These are phyloP conservation scores for Agelastica alni DNA, from an alignment of 2,888 invertebrate species.

Conservation along the genomic window DNA sequence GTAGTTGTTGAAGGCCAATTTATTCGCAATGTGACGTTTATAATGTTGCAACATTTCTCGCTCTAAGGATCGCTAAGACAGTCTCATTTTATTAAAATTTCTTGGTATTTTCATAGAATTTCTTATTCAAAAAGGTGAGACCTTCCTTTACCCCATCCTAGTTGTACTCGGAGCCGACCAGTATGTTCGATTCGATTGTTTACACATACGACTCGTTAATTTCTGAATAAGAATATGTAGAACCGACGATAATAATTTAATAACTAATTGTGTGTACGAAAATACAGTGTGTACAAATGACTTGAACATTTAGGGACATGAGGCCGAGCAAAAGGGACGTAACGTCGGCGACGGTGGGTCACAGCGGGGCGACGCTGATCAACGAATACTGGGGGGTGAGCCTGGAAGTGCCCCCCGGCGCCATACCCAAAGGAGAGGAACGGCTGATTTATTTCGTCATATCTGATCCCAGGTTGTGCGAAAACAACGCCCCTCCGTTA, in stretches of 20 bases:
- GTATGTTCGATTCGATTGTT: no score
- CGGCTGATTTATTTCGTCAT: conserved; percentile 95
- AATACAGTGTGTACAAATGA: no score
- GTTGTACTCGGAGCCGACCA: no score
- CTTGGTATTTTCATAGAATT: not conserved
- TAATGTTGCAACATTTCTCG: conserved; percentile 1
- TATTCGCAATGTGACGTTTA: no score
- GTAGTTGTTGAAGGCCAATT: no score
- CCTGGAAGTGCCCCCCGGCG: conserved; percentile 85
- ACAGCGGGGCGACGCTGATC: conserved; percentile 79
- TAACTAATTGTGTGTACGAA: no score
- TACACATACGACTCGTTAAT: no score
- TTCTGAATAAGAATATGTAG: no score
- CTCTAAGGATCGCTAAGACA: not conserved
- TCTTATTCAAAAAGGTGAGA: not conserved
- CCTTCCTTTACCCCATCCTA: no score
- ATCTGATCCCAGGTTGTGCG: conserved; percentile 78
- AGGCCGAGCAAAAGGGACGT: conserved; percentile 55
- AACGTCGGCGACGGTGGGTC: conserved; percentile 66
- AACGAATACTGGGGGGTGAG: conserved; percentile 91
- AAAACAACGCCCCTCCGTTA: conserved; percentile 72
- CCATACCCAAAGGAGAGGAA: conserved; percentile 77
- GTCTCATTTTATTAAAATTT: not conserved
- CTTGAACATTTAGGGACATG: conserved; percentile 39
- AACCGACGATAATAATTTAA: no score